Evolutionary conservation across 2,113 vertebrate species (phyloP).

Genomic region (Pelusios castaneus): DNA sequence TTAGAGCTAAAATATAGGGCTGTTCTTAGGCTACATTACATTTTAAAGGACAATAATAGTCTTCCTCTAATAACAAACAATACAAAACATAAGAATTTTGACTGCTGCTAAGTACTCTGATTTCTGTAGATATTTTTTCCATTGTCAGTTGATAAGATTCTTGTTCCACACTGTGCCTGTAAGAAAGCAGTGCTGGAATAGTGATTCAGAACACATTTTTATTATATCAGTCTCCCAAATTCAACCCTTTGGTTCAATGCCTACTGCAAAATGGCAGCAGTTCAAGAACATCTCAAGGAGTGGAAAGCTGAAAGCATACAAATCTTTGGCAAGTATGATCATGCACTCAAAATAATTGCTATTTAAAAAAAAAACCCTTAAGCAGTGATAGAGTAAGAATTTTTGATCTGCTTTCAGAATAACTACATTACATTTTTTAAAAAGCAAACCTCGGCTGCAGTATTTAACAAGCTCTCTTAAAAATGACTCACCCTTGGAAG

Average conservation of each 20-base stretch:
- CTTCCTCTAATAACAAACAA: neutral
- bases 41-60: neutral
- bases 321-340: slow-evolving; percentile 26
- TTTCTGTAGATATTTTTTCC: neutral
- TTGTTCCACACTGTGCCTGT: neutral
- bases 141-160: neutral
- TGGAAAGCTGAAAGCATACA: neutral
- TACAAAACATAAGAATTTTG: neutral
- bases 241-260: slow-evolving; percentile 24
- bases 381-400: slow-evolving; percentile 4
- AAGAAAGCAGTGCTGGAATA: neutral
- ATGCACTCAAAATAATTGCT: slow-evolving; percentile 41
- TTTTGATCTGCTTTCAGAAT: slow-evolving; percentile 47
- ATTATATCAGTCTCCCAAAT: neutral
- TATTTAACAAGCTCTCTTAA: slow-evolving; percentile 11
- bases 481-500: slow-evolving; percentile 24
- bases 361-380: neutral
- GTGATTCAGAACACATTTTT: slow-evolving; percentile 9
- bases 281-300: slow-evolving; percentile 61
- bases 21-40: neutral
- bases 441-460: neutral
- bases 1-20: neutral
- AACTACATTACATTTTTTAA: neutral
- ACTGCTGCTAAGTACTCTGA: neutral
- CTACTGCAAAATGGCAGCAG: slow-evolving; percentile 39